These are phyloP conservation scores for Porites cylindrica DNA, from an alignment of 92 coral and sea anemone species.

Conservation along the genomic window DNA sequence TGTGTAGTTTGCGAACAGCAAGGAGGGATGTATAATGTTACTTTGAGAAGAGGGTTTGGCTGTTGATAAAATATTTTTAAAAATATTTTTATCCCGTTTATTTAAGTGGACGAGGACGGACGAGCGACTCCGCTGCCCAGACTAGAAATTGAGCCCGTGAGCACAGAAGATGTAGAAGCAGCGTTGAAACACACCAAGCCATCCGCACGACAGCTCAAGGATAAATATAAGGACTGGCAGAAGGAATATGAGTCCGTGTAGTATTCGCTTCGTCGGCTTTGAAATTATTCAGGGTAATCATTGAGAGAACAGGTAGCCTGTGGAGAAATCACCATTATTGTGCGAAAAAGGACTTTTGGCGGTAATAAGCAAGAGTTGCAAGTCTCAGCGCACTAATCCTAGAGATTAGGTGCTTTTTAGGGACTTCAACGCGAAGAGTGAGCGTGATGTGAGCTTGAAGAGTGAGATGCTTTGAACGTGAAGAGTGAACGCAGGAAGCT, in stretches of 20 bases:
- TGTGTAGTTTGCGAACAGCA: no score
- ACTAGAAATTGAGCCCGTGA: slow-evolving; percentile 91
- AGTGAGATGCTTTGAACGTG: no score
- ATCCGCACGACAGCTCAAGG: slow-evolving; percentile 92
- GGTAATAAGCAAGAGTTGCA: no score
- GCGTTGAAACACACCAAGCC: slow-evolving; percentile 97
- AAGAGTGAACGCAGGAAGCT: no score
- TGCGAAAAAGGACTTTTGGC: no score
- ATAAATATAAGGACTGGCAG: slow-evolving; percentile 97
- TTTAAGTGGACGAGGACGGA: slow-evolving; percentile 68
- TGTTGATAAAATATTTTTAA: neutral
- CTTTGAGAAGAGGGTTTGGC: neutral
- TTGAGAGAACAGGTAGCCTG: neutral
- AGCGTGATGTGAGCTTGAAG: no score
- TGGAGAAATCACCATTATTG: neutral
- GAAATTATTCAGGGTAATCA: neutral
- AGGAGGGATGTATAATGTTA: no score
- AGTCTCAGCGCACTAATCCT: no score
- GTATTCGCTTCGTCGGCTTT: neutral
- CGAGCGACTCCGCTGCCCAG: slow-evolving; percentile 90
- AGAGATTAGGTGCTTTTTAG: no score
- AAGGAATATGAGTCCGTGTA: slow-evolving; percentile 93
- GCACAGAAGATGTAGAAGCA: slow-evolving; percentile 93
- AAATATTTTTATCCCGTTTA: neutral
- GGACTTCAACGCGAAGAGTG: no score